Conservation (phyloP, 1,140 invertebrate species). For the Euura lappo region DNA sequence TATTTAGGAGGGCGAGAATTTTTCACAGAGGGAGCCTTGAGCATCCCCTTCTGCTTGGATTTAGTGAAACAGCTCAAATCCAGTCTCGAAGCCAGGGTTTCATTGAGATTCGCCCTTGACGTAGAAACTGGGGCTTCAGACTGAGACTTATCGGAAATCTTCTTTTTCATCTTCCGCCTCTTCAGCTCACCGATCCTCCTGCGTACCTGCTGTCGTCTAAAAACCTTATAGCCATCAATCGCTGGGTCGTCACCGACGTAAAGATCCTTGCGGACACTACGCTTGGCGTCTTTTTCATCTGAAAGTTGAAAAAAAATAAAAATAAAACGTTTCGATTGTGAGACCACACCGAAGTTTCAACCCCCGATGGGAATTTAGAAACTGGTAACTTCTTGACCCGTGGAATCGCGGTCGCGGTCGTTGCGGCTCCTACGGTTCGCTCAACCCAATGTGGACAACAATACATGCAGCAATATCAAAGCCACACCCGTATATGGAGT, state of each 20-base stretch:
- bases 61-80: conserved; percentile 50
- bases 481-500: conserved; percentile 19
- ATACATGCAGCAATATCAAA: background rate
- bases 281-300: background rate
- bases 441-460: background rate
- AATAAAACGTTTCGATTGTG: background rate
- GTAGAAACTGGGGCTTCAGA: conserved; percentile 25
- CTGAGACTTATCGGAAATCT: conserved; percentile 32
- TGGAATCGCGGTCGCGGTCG: too few relatives aligned
- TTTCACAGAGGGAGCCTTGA: conserved; percentile 46
- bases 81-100: conserved; percentile 42
- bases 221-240: conserved; percentile 11
- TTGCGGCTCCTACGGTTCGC: background rate
- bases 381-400: too few relatives aligned
- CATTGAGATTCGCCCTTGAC: conserved; percentile 36
- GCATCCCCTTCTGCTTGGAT: conserved; percentile 31
- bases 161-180: conserved; percentile 37
- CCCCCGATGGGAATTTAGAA: too few relatives aligned
- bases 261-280: background rate
- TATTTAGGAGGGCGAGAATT: conserved; percentile 44
- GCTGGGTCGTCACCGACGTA: conserved; percentile 37
- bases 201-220: conserved; percentile 28
- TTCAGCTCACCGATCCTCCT: conserved; percentile 37
- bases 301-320: background rate
- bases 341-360: too few relatives aligned